Conservation (phyloP, 2,888 invertebrate species). For the Nemotelus pantherinus region DNA sequence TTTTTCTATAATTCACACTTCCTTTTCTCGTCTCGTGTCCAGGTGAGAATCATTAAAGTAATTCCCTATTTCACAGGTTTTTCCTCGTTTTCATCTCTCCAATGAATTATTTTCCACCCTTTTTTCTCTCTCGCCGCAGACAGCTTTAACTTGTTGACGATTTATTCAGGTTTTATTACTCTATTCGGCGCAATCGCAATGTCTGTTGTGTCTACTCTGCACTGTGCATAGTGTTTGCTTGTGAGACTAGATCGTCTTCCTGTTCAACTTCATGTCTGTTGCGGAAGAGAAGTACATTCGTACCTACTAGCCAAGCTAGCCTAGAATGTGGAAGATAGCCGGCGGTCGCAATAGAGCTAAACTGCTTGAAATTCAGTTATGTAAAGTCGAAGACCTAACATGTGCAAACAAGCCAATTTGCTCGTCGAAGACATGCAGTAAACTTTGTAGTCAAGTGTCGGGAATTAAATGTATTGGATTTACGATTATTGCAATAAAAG, state of each 20-base stretch:
- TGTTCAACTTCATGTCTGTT: no score
- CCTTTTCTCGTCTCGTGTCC: no score
- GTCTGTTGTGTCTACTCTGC: no score
- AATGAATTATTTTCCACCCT: no score
- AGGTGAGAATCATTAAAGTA: no score
- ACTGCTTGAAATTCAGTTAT: conserved; percentile 17
- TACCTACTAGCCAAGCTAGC: background rate
- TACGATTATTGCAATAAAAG: conserved; percentile 25
- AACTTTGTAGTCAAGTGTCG: conserved; percentile 25
- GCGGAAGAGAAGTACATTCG: no score
- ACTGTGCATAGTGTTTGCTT: no score
- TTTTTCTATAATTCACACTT: no score
- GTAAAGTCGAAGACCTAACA: conserved; percentile 11
- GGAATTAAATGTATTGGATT: conserved; percentile 27
- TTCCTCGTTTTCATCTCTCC: no score
- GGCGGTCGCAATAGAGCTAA: background rate
- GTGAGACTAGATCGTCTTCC: no score
- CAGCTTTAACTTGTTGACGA: background rate
- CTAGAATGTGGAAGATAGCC: background rate
- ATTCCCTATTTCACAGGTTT: no score
- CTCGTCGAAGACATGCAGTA: conserved; percentile 24
- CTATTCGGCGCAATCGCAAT: background rate
- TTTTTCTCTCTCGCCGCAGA: no score
- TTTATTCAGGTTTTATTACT: conserved; percentile 7
- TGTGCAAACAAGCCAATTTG: conserved; percentile 30